These are phyloP conservation scores for Dynastes hyllus DNA, from an alignment of 2,888 invertebrate genomes.

Conservation along the genomic window DNA sequence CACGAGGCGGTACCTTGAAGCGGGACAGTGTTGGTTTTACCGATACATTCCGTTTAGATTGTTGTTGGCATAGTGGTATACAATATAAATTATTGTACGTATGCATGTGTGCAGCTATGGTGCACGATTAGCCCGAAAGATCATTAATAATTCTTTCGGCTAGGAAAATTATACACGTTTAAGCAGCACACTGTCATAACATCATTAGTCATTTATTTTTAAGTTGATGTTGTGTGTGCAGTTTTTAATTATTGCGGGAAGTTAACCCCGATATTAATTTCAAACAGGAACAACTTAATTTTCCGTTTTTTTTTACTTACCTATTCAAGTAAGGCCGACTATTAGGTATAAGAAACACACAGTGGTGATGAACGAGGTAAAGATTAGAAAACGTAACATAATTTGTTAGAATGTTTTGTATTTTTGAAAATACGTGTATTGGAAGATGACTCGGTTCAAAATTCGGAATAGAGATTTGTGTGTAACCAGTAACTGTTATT, in stretches of 20 bases:
- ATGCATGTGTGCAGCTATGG: conserved; percentile 56
- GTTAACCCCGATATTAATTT: conserved; percentile 18
- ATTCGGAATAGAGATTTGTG: no score
- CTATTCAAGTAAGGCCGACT: no score
- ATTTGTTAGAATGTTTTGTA: no score
- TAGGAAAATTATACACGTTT: conserved; percentile 68
- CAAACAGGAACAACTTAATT: conserved; percentile 11
- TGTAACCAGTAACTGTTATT: no score
- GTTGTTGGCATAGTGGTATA: conserved; percentile 41
- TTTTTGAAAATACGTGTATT: no score
- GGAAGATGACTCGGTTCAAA: no score
- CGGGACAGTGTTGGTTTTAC: conserved; percentile 17
- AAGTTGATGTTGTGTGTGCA: conserved; percentile 55
- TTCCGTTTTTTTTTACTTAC: not conserved
- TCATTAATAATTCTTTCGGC: conserved; percentile 69
- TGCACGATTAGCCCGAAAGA: conserved; percentile 65
- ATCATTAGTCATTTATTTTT: conserved; percentile 65
- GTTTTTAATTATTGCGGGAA: conserved; percentile 36
- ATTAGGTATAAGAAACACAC: no score
- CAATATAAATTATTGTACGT: conserved; percentile 51
- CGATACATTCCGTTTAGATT: conserved; percentile 34
- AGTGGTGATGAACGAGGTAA: no score
- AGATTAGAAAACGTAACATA: no score
- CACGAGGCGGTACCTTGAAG: conserved; percentile 7
- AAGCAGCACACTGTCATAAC: conserved; percentile 69